A percentile compares a stretch with the other conserved stretches of the same genome.
Conservation (phyloP, 2,888 invertebrate species). For the Cerastoderma edule region DNA sequence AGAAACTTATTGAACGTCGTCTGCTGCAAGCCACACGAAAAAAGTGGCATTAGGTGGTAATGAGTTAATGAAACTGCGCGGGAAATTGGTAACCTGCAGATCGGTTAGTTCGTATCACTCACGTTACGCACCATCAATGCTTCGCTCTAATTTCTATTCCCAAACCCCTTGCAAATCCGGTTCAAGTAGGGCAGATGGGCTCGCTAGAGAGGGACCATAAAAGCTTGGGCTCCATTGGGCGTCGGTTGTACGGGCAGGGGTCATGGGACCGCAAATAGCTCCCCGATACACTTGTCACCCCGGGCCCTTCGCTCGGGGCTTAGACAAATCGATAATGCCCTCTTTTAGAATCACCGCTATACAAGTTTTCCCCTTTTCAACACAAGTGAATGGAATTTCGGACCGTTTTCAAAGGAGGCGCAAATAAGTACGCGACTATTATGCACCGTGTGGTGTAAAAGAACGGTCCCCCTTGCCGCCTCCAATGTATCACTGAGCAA, state of each 20-base stretch:
- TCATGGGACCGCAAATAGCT: constrained; percentile 37
- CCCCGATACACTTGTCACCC: constrained; percentile 27
- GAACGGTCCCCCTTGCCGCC: too few relatives aligned
- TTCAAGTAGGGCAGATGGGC: constrained; percentile 13
- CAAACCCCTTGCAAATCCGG: constrained; percentile 3
- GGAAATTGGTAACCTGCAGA: too few relatives aligned
- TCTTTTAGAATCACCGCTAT: not conserved
- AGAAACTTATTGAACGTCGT: too few relatives aligned
- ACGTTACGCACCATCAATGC: too few relatives aligned
- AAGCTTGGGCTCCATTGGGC: not conserved
- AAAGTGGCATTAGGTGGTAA: too few relatives aligned
- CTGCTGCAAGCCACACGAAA: too few relatives aligned
- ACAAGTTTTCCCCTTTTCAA: constrained; percentile 8
- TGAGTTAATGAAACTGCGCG: too few relatives aligned
- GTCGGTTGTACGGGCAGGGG: not conserved
- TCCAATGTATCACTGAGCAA: too few relatives aligned
- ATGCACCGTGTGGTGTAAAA: constrained; percentile 53
- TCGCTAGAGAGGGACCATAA: not conserved
- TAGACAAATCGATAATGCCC: constrained; percentile 25
- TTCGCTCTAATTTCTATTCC: too few relatives aligned
- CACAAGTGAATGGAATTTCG: constrained; percentile 9
- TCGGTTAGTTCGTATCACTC: too few relatives aligned
- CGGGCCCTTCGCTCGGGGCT: constrained; percentile 9
- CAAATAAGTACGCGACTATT: constrained; percentile 12
- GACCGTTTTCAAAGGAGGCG: constrained; percentile 13